phyloP scores from a whole-genome alignment of 2,888 invertebrate species.

The Microctonus brassicae region DNA sequence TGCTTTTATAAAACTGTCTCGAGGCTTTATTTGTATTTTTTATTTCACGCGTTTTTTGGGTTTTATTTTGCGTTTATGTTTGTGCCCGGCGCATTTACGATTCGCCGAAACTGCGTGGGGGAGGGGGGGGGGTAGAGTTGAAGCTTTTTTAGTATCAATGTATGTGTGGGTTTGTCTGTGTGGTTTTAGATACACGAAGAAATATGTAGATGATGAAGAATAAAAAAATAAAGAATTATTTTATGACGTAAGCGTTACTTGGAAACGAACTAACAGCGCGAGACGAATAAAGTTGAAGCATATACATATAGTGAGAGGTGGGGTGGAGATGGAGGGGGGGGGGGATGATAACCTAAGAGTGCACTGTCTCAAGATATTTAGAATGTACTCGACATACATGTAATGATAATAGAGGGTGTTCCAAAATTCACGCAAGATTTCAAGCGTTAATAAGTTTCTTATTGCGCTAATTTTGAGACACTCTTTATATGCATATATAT shows the following conservation, averaged over 20 bases:
- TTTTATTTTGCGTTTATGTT: neutral
- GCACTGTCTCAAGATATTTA: conserved; percentile 26
- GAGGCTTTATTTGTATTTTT: too few species aligned
- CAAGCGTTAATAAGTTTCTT: too few species aligned
- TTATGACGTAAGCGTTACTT: conserved; percentile 26
- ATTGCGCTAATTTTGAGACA: too few species aligned
- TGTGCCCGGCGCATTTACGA: neutral
- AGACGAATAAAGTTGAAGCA: neutral
- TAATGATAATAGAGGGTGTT: too few species aligned
- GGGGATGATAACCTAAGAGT: conserved; percentile 41
- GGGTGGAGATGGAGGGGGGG: neutral
- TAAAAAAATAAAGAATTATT: neutral
- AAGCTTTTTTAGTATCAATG: neutral
- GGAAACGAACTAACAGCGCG: conserved; percentile 6
- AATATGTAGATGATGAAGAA: neutral
- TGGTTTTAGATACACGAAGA: conserved; percentile 5
- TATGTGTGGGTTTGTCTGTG: neutral
- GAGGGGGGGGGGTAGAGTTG: too few species aligned
- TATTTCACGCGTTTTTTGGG: neutral
- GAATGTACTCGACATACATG: neutral
- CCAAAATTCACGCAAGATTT: too few species aligned
- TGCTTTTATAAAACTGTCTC: neutral
- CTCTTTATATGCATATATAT: neutral
- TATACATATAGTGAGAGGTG: neutral
- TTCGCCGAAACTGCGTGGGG: neutral